These are phyloP conservation scores for Egretta garzetta DNA, from an alignment of 2,113 vertebrate species.

Conservation along the genomic window DNA sequence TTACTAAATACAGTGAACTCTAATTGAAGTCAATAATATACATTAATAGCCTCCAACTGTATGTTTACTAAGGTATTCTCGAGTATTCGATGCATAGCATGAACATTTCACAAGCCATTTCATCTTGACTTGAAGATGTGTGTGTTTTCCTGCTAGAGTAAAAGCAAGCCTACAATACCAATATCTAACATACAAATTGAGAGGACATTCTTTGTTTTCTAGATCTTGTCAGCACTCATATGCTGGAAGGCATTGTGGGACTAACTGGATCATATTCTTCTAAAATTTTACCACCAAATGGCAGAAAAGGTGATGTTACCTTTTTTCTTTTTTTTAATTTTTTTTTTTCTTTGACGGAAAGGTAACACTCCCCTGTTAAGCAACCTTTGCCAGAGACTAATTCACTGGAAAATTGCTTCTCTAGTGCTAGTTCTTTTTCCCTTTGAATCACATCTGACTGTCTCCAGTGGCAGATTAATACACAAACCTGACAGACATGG, in stretches of 20 bases:
- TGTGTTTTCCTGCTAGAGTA: neutral
- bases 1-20: neutral
- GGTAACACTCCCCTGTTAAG: neutral
- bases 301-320: neutral
- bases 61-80: neutral
- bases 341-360: neutral
- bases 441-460: neutral
- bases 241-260: neutral
- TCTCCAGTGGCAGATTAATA: neutral
- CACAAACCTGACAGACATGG: neutral
- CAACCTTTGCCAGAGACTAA: constrained; percentile 20
- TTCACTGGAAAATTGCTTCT: constrained; percentile 44
- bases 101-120: constrained; percentile 51
- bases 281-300: neutral
- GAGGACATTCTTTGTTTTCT: neutral
- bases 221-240: neutral
- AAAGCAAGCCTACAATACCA: neutral
- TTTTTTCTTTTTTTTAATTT: neutral
- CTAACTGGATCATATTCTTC: neutral
- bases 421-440: neutral
- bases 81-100: neutral
- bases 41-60: constrained; percentile 12
- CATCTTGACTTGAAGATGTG: neutral
- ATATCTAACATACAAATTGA: neutral
- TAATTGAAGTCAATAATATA: constrained; percentile 42